These are phyloP conservation scores for Calyptommatus sinebrachiatus DNA, from an alignment of 2,113 vertebrate genomes.

Conservation along the genomic window DNA sequence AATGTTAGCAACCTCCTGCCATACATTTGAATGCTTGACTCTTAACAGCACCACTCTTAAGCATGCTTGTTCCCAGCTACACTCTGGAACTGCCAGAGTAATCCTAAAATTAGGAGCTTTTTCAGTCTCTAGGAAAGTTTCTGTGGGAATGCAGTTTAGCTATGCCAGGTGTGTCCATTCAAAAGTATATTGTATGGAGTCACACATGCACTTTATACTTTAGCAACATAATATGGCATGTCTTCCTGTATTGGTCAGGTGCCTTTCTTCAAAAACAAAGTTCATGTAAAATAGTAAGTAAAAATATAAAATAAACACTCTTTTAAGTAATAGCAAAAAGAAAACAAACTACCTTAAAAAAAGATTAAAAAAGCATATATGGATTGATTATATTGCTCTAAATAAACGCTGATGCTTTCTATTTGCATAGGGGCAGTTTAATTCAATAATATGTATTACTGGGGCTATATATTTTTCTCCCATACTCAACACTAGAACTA, in stretches of 20 bases:
- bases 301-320: not conserved
- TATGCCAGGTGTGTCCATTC: not conserved
- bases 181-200: not conserved
- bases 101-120: too few relatives aligned
- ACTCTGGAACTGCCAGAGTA: too few relatives aligned
- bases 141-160: not conserved
- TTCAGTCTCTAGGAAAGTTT: not conserved
- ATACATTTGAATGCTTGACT: not conserved
- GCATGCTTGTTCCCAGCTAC: not conserved
- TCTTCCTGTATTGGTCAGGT: not conserved
- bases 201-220: not conserved
- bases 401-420: too few relatives aligned
- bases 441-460: too few relatives aligned
- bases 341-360: too few relatives aligned
- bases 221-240: not conserved
- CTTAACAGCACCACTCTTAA: not conserved
- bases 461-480: too few relatives aligned
- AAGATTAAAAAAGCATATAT: not conserved
- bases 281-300: not conserved
- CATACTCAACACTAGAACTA: too few relatives aligned
- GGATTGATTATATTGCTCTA: not conserved
- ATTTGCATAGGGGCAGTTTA: too few relatives aligned
- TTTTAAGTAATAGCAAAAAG: not conserved
- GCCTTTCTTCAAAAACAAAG: not conserved
- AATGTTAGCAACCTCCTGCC: not conserved